Percentiles rank a stretch among this genome's conserved stretches.
These are phyloP conservation scores for Turritopsis dohrnii DNA, from an alignment of 30 jellyfish, hydroid and myxozoan genomes.

Conservation along the genomic window DNA sequence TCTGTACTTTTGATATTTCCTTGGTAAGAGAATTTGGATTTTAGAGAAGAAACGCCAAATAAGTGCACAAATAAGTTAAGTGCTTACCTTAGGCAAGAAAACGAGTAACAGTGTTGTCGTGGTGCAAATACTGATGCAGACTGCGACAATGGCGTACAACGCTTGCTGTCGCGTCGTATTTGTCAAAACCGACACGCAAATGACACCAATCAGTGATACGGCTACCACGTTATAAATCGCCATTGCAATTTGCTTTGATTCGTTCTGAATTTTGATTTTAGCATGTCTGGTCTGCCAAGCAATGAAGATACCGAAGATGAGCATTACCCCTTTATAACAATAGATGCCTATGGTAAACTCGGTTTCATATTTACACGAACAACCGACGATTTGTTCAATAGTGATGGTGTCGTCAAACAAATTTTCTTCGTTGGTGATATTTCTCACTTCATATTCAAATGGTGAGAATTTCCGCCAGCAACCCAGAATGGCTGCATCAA, in stretches of 20 bases:
- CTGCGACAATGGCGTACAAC: constrained; percentile 51
- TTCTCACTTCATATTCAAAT: neutral
- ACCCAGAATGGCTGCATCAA: constrained; percentile 10
- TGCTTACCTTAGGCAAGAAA: constrained; percentile 66
- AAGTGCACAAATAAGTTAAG: no score
- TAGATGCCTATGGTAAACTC: constrained; percentile 42
- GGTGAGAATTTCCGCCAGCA: constrained; percentile 21
- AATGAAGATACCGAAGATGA: constrained; percentile 61
- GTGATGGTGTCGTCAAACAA: constrained; percentile 49
- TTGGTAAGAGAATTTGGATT: no score
- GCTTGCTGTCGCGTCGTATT: constrained; percentile 44
- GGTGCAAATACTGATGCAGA: constrained; percentile 64
- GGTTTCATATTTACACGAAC: constrained; percentile 38
- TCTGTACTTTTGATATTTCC: no score
- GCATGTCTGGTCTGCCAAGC: constrained; percentile 80
- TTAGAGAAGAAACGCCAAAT: no score
- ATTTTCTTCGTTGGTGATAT: constrained; percentile 28
- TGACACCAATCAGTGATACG: constrained; percentile 70
- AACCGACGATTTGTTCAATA: constrained; percentile 49
- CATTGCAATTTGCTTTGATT: constrained; percentile 75
- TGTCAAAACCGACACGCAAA: constrained; percentile 54
- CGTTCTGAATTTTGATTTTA: constrained; percentile 73
- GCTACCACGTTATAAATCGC: constrained; percentile 84
- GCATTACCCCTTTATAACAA: constrained; percentile 64
- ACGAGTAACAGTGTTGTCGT: constrained; percentile 75